Evolutionary conservation across 2,113 vertebrate species (phyloP).

Genomic region (Geococcyx californianus): DNA sequence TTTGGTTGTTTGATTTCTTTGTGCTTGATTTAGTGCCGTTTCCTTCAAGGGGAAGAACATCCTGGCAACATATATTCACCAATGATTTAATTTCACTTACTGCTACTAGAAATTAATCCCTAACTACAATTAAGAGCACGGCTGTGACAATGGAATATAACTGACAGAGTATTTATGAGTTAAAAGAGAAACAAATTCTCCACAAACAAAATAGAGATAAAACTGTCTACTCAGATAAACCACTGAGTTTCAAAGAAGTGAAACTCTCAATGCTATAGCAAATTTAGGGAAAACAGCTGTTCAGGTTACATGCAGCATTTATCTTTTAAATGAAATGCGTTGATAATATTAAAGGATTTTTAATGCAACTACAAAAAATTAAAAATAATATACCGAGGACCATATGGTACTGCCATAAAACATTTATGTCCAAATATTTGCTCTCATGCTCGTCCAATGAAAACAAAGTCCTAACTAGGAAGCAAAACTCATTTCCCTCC

Average conservation of each 20-base stretch:
- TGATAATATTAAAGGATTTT: conserved; percentile 53
- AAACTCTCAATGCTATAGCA: not conserved
- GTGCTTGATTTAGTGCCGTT: not conserved
- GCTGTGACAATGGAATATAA: not conserved
- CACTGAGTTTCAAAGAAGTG: not conserved
- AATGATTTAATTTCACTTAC: not conserved
- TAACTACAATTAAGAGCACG: not conserved
- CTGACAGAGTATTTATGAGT: not conserved
- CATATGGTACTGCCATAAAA: conserved; percentile 65
- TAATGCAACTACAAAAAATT: conserved; percentile 57
- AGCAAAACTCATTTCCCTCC: conserved; percentile 44
- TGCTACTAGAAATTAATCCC: conserved; percentile 16
- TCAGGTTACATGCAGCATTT: conserved; percentile 5
- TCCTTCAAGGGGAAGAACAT: not conserved
- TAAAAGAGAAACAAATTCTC: not conserved
- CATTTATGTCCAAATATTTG: conserved; percentile 66
- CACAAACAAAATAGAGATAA: not conserved
- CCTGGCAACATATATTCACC: not conserved
- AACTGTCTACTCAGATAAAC: not conserved
- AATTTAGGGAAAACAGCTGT: conserved; percentile 32
- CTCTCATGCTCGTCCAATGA: conserved; percentile 48
- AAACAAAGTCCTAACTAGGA: conserved; percentile 53
- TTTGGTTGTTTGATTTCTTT: not conserved
- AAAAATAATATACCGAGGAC: conserved; percentile 47
- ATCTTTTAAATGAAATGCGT: conserved; percentile 45